These are phyloP conservation scores for Caenorhabditis sp. DNA, from an alignment of 2,888 invertebrate genomes.

Conservation along the genomic window DNA sequence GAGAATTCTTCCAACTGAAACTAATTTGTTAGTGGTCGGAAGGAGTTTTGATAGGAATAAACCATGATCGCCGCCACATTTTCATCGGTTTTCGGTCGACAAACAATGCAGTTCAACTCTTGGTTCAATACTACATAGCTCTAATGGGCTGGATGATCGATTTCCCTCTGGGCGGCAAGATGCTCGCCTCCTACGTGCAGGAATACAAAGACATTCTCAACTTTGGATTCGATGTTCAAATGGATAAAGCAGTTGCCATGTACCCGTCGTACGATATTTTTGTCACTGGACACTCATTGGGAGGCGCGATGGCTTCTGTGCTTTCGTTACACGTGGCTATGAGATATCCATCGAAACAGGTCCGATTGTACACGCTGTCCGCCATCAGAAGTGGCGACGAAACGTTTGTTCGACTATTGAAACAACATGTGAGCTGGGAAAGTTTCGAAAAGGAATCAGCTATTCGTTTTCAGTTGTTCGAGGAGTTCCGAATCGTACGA, in stretches of 20 bases:
- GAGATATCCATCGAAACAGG: slow-evolving; percentile 36
- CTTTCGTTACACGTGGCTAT: slow-evolving; percentile 62
- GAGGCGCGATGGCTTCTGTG: slow-evolving; percentile 65
- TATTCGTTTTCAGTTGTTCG: slow-evolving; percentile 43
- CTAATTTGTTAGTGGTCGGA: slow-evolving; percentile 34
- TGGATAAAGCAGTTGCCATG: slow-evolving; percentile 23
- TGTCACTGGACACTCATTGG: slow-evolving; percentile 66
- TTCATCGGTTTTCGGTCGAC: slow-evolving; percentile 58
- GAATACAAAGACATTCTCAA: slow-evolving; percentile 58
- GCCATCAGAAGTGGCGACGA: slow-evolving; percentile 66
- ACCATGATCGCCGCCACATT: slow-evolving; percentile 49
- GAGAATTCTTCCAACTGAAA: not conserved
- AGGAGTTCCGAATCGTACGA: slow-evolving; percentile 61
- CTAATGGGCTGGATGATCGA: slow-evolving; percentile 53
- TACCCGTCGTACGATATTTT: slow-evolving; percentile 52
- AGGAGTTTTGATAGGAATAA: slow-evolving; percentile 51
- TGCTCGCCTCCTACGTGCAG: slow-evolving; percentile 52
- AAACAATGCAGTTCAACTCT: slow-evolving; percentile 36
- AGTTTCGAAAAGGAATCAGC: not conserved
- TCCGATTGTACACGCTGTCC: slow-evolving; percentile 48
- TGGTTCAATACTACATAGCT: slow-evolving; percentile 53
- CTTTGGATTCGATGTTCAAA: slow-evolving; percentile 41
- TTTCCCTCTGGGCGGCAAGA: slow-evolving; percentile 51
- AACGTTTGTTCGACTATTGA: slow-evolving; percentile 56
- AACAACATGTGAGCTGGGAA: slow-evolving; percentile 17